Evolutionary conservation across 2,888 invertebrate species (phyloP).

Genomic region (Ornithoptera alexandrae): DNA sequence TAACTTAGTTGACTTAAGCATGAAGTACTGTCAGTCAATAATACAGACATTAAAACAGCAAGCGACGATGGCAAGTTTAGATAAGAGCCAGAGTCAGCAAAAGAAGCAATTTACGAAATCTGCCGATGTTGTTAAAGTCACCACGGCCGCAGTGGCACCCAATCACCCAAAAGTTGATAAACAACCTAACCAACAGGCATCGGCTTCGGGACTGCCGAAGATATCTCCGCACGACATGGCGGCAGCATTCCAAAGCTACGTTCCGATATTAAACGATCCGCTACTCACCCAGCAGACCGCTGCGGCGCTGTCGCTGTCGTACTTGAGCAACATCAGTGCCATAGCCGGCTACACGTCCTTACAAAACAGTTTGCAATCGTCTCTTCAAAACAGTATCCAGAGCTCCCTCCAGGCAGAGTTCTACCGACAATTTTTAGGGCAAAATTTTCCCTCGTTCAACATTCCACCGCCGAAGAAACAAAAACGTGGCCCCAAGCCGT

Average conservation of each 20-base stretch:
- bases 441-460: constrained; percentile 53
- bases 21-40: constrained; percentile 85
- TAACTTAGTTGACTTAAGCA: constrained; percentile 83
- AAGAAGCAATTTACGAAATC: constrained; percentile 60
- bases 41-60: constrained; percentile 80
- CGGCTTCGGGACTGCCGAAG: constrained; percentile 51
- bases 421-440: constrained; percentile 64
- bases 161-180: constrained; percentile 47
- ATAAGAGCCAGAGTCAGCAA: constrained; percentile 61
- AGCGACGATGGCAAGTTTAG: constrained; percentile 62
- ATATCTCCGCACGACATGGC: constrained; percentile 63
- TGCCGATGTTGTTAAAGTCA: constrained; percentile 42
- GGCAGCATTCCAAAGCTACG: constrained; percentile 63
- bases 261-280: constrained; percentile 64
- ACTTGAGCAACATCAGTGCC: constrained; percentile 62
- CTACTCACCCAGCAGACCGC: constrained; percentile 63
- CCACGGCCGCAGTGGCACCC: constrained; percentile 37
- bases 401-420: constrained; percentile 69
- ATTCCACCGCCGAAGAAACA: constrained; percentile 63
- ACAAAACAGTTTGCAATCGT: constrained; percentile 56
- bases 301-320: constrained; percentile 61
- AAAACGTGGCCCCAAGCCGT: constrained; percentile 61
- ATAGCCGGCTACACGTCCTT: constrained; percentile 57
- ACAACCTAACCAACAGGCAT: constrained; percentile 38
- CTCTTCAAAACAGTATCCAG: constrained; percentile 53